A percentile compares a stretch with the other conserved stretches of the same genome.
These are phyloP conservation scores for Muschampia plurimacula DNA, from an alignment of 2,888 invertebrate genomes.

Conservation along the genomic window DNA sequence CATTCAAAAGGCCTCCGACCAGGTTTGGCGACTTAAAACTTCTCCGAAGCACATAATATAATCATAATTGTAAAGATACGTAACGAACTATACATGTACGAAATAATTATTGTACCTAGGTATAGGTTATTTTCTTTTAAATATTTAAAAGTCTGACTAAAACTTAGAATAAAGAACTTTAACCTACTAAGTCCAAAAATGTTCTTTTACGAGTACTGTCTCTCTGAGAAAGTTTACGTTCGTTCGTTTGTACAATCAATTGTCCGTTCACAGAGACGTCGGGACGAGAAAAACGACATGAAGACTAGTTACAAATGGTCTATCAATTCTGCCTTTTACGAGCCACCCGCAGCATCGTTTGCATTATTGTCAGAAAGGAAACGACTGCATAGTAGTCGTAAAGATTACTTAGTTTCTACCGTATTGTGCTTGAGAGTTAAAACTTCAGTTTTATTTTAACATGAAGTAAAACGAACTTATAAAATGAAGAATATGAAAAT, in stretches of 20 bases:
- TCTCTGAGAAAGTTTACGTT: not conserved
- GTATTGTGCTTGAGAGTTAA: not conserved
- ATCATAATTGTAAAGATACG: too few species aligned
- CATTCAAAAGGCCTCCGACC: too few species aligned
- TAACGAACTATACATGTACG: too few species aligned
- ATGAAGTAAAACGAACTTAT: too few species aligned
- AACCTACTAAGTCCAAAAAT: not conserved
- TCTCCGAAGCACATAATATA: too few species aligned
- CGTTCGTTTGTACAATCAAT: slow-evolving; percentile 32
- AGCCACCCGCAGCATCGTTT: slow-evolving; percentile 18
- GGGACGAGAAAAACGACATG: slow-evolving; percentile 19
- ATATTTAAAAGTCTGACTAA: too few species aligned
- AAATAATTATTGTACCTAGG: too few species aligned
- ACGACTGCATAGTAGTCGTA: not conserved
- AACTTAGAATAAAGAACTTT: too few species aligned
- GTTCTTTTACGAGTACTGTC: not conserved
- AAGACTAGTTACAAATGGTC: slow-evolving; percentile 32
- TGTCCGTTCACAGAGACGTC: slow-evolving; percentile 24
- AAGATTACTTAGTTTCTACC: not conserved
- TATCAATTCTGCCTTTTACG: slow-evolving; percentile 26
- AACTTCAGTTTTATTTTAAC: not conserved
- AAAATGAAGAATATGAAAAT: too few species aligned
- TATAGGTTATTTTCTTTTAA: too few species aligned
- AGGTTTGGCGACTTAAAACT: too few species aligned
- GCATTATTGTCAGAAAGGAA: not conserved